Base-by-base conservation (phyloP, 1,140 invertebrate genomes). In the Drosophila albomicans region DNA sequence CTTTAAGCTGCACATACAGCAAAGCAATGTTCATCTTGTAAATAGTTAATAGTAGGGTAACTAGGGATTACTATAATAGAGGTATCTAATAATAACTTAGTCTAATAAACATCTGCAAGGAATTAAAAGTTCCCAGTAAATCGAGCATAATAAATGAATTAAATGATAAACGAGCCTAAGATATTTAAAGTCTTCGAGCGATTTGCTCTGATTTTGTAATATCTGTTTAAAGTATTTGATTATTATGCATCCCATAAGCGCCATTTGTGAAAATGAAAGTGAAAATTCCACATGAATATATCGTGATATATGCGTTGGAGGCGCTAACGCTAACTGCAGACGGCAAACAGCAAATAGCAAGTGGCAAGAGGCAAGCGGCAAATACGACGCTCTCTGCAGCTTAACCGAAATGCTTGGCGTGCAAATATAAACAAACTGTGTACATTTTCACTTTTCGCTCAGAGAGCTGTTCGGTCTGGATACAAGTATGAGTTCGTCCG, bases 401-500 rank as follows among this genome's bases (percentile, higher is more conserved):
- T 62, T 43, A n/a, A 30, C 64, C 54, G 61, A 80, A 80, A 67
- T 62, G 66, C 59, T 46, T 65, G 65, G 38, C 52, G 78, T 81
- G 81, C 84, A 88, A 88, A 89, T 72, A 85, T 67, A 81, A 88
- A 85, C 85, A 89, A 89, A 89, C 64, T 81, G 85, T 85, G 61
- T 85, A 79, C 75, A 89, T 89, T 88, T 88, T 88, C 85, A 88
- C 85, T 89, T 89, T 79, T 64, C 48, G 54, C 57, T 49, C 71
- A 69, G 25, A 62, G 52, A 48, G 67, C 45, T 32, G 30, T 41
- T 38, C 41, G 35, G 58, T 62, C 70, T 66, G 51, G n/a, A 49
- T 64, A 56, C 49, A 32, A 48, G 25, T 64, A 32, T 8, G 32
- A 32, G 32, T n/a, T 35, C 2, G 63, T 15, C 4, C 10, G 13